phyloP scores from a whole-genome alignment of 2,888 invertebrate species.

The Acronicta leporina region DNA sequence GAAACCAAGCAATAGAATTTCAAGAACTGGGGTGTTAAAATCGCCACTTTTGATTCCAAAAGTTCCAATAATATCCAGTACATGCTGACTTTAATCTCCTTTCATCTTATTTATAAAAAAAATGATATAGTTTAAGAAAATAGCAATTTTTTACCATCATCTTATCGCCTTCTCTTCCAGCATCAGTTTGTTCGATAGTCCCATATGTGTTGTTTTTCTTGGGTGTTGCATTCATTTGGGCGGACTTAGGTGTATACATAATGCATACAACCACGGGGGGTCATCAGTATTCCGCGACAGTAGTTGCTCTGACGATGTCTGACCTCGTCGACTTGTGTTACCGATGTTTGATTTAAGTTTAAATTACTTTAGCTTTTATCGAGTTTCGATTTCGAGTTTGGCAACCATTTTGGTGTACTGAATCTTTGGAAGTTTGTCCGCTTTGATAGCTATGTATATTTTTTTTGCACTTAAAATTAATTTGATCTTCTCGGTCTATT shows the following conservation, averaged over 20 bases:
- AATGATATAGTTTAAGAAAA: no score
- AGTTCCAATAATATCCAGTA: no score
- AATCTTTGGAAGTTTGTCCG: slow-evolving; percentile 3
- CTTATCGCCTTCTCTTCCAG: slow-evolving; percentile 41
- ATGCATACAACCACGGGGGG: slow-evolving; percentile 82
- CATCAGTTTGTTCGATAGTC: slow-evolving; percentile 17
- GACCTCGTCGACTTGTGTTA: slow-evolving; percentile 57
- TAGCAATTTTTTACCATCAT: slow-evolving; percentile 9
- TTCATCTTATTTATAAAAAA: no score
- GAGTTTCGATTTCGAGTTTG: slow-evolving; percentile 46
- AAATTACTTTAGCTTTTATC: slow-evolving; percentile 57
- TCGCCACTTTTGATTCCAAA: no score
- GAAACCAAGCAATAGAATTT: no score
- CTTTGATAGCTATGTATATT: not conserved
- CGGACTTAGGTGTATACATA: slow-evolving; percentile 85
- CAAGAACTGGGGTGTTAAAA: no score
- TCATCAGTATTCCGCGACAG: slow-evolving; percentile 82
- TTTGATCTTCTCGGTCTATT: not conserved
- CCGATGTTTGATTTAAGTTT: slow-evolving; percentile 58
- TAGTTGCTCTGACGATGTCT: slow-evolving; percentile 64
- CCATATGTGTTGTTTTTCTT: slow-evolving; percentile 76
- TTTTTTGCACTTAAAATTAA: not conserved
- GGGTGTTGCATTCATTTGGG: slow-evolving; percentile 84
- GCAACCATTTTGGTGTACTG: slow-evolving; percentile 6
- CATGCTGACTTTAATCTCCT: no score